These are phyloP conservation scores for Ceramica pisi DNA, from an alignment of 2,888 invertebrate species.

Conservation along the genomic window DNA sequence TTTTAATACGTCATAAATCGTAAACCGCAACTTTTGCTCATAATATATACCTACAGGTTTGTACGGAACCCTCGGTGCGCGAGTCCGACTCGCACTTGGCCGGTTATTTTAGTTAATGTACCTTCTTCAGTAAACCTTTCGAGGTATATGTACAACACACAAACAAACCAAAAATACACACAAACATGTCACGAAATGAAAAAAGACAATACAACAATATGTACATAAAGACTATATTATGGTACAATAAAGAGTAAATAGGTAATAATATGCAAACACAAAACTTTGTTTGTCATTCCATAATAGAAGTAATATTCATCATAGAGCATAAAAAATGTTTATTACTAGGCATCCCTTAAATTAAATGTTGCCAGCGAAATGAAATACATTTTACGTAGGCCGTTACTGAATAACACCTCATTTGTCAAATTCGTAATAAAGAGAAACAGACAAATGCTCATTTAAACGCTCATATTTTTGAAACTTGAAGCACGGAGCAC, in stretches of 20 bases:
- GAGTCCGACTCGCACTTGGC: no score
- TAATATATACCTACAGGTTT: no score
- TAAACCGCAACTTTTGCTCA: no score
- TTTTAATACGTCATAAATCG: no score
- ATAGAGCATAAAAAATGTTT: constrained; percentile 47
- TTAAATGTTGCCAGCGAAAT: constrained; percentile 54
- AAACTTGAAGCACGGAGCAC: constrained; percentile 12
- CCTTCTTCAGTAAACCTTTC: not conserved
- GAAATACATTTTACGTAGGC: constrained; percentile 49
- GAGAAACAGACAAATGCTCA: constrained; percentile 44
- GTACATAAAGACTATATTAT: not conserved
- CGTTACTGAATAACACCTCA: constrained; percentile 49
- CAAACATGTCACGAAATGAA: constrained; percentile 1
- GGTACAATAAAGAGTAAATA: constrained; percentile 32
- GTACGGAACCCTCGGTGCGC: no score
- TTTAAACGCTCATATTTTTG: constrained; percentile 47
- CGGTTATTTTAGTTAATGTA: not conserved
- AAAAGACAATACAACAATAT: constrained; percentile 4
- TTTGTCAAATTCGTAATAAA: constrained; percentile 59
- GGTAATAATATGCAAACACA: constrained; percentile 41
- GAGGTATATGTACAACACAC: not conserved
- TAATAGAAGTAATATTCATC: constrained; percentile 43
- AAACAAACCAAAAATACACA: not conserved
- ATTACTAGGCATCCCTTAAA: constrained; percentile 50
- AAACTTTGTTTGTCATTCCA: constrained; percentile 49